These are phyloP conservation scores for Dreissena polymorpha DNA, from an alignment of 1,140 invertebrate species.

Conservation along the genomic window DNA sequence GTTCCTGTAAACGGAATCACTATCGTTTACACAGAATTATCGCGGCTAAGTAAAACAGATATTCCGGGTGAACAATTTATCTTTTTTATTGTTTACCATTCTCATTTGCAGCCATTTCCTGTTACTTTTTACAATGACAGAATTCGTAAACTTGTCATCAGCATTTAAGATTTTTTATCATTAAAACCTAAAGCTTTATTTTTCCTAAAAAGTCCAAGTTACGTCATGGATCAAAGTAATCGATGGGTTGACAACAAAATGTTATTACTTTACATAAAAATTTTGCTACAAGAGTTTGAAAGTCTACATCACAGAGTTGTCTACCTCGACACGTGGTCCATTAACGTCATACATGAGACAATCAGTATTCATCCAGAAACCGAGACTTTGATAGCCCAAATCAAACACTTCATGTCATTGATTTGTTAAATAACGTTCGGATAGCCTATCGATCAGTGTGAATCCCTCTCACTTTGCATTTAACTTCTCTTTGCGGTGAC, in stretches of 20 bases:
- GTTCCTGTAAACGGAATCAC: slow-evolving; percentile 1
- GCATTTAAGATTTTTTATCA: not conserved
- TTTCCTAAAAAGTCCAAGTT: slow-evolving; percentile 28
- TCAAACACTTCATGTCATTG: slow-evolving; percentile 37
- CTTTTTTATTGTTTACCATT: slow-evolving; percentile 12
- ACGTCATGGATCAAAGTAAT: slow-evolving; percentile 7
- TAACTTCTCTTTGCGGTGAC: too few relatives aligned
- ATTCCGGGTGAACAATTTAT: not conserved
- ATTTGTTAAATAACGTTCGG: slow-evolving; percentile 13
- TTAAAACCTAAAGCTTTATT: slow-evolving; percentile 24
- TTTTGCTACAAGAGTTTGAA: slow-evolving; percentile 27
- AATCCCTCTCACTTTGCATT: too few relatives aligned
- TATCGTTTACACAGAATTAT: not conserved
- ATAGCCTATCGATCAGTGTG: too few relatives aligned
- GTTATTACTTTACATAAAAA: slow-evolving; percentile 4
- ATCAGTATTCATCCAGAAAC: slow-evolving; percentile 14
- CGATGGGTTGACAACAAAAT: slow-evolving; percentile 38
- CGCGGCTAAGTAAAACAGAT: not conserved
- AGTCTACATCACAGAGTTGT: slow-evolving; percentile 16
- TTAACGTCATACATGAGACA: slow-evolving; percentile 20
- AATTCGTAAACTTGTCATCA: not conserved
- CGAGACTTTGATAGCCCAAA: slow-evolving; percentile 16
- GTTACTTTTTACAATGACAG: not conserved
- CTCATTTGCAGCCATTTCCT: slow-evolving; percentile 33
- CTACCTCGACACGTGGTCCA: slow-evolving; percentile 31